phyloP scores from a whole-genome alignment of 2,888 invertebrate species.

The Schizaphis graminum region DNA sequence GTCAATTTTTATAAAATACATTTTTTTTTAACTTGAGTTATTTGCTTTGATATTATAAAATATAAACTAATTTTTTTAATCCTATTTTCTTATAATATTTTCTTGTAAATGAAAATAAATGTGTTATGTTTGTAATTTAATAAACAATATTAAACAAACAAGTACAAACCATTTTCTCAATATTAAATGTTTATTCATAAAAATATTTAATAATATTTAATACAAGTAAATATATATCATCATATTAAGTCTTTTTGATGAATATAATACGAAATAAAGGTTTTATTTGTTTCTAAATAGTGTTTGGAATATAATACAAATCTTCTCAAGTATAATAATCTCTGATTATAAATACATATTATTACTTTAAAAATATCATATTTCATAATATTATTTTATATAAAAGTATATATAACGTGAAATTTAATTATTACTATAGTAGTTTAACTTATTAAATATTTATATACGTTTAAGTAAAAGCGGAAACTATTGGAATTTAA shows the following conservation, averaged over 20 bases:
- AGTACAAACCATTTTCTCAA: not conserved
- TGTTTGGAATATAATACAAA: not conserved
- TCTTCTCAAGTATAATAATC: not conserved
- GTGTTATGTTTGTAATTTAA: not conserved
- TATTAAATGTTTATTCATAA: not conserved
- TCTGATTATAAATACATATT: not conserved
- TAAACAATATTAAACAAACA: not conserved
- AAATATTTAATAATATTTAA: not conserved
- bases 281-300: not conserved
- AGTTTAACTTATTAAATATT: not conserved
- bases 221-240: not conserved
- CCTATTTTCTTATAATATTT: not conserved
- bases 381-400: not conserved
- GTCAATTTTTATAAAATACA: no score
- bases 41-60: not conserved
- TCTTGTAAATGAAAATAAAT: not conserved
- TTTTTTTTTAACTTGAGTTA: not conserved
- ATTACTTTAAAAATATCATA: not conserved
- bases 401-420: not conserved
- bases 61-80: not conserved
- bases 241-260: not conserved
- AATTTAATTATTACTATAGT: not conserved
- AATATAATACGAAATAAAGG: not conserved
- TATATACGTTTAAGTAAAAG: not conserved
- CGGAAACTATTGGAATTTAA: not conserved